Percentiles rank a stretch among this genome's conserved stretches.
phyloP scores from a whole-genome alignment of 2,113 vertebrate species.

The Cyanoramphus novaezelandiae region DNA sequence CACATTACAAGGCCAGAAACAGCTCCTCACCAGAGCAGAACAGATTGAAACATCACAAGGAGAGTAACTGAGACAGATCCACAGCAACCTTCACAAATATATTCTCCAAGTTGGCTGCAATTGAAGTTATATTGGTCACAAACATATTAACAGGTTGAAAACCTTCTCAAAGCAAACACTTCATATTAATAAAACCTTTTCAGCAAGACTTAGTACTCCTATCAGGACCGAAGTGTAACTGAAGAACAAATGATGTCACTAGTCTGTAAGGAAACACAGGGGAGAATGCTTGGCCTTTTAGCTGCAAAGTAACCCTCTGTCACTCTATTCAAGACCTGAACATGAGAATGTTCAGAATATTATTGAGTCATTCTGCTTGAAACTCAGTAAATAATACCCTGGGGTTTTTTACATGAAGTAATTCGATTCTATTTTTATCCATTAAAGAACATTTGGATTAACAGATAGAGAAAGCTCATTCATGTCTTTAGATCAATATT shows the following conservation, averaged over 20 bases:
- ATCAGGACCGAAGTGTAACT: slow-evolving; percentile 25
- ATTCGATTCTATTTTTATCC: slow-evolving; percentile 62
- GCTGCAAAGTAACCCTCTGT: not conserved
- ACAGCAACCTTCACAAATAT: not conserved
- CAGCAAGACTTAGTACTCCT: not conserved
- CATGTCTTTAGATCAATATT: not conserved
- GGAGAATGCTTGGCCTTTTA: not conserved
- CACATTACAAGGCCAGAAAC: not conserved
- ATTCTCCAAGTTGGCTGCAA: rapidly evolving
- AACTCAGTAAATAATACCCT: not conserved
- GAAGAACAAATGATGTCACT: slow-evolving; percentile 35
- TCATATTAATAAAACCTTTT: slow-evolving; percentile 35
- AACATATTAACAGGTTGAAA: not conserved
- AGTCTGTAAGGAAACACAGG: slow-evolving; percentile 31
- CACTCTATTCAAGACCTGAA: not conserved
- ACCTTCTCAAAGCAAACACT: slow-evolving; percentile 57
- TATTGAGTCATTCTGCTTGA: not conserved
- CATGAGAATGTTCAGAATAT: not conserved
- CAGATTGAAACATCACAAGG: rapidly evolving
- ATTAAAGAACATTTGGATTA: slow-evolving; percentile 69
- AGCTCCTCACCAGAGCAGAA: not conserved
- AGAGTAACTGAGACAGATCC: not conserved
- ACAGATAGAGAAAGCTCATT: slow-evolving; percentile 50
- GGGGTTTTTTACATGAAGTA: not conserved
- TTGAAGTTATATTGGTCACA: not conserved